phyloP scores from a whole-genome alignment of 2,888 invertebrate genomes.

The Andrena haemorrhoa region DNA sequence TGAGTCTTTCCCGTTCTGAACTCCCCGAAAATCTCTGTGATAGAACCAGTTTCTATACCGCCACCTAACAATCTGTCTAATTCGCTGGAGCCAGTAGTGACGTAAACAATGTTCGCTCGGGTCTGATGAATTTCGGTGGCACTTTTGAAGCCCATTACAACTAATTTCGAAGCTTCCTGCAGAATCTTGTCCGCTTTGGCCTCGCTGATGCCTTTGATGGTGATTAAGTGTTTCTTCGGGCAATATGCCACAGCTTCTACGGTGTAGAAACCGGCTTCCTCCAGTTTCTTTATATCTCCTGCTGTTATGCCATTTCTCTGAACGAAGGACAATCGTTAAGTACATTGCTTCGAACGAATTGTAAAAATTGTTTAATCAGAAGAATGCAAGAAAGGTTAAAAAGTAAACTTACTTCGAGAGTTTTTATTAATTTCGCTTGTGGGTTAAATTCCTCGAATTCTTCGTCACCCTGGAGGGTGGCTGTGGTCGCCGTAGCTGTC shows the following conservation, averaged over 20 bases:
- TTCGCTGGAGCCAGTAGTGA: conserved; percentile 98
- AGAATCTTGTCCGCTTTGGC: conserved; percentile 98
- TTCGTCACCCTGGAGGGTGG: conserved; percentile 72
- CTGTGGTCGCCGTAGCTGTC: conserved; percentile 72
- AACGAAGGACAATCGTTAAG: conserved; percentile 61
- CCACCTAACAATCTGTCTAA: conserved; percentile 96
- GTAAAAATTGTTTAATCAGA: background rate
- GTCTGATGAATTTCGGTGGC: conserved; percentile 98
- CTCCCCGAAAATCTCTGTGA: conserved; percentile 99
- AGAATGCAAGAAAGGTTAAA: conserved; percentile 13
- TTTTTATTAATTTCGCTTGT: conserved; percentile 78
- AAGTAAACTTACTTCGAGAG: conserved; percentile 75
- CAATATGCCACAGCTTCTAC: conserved; percentile 98
- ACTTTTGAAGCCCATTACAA: conserved; percentile 99
- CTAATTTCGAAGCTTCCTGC: conserved; percentile 95
- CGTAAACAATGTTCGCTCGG: conserved; percentile 96
- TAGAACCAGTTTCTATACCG: conserved; percentile 99
- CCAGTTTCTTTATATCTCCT: conserved; percentile 96
- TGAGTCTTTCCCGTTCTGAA: conserved; percentile 99
- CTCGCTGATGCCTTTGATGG: conserved; percentile 98
- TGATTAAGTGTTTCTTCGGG: conserved; percentile 94
- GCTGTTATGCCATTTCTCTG: conserved; percentile 96
- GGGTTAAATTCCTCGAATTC: conserved; percentile 73
- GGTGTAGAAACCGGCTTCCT: conserved; percentile 97
- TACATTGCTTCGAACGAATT: background rate